These are phyloP conservation scores for Nipponia nippon DNA, from an alignment of 2,113 vertebrate species.

Conservation along the genomic window DNA sequence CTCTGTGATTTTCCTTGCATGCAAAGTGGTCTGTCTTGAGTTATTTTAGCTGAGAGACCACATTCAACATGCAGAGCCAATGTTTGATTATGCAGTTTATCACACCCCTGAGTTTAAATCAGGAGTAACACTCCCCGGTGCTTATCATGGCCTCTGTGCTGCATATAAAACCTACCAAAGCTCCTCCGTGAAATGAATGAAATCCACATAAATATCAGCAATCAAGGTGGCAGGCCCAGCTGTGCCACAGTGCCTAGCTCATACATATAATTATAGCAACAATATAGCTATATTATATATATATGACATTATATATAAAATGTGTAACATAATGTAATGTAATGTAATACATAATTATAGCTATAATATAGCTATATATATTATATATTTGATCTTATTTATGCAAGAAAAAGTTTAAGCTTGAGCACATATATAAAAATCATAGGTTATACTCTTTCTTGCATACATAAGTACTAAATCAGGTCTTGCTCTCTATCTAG, in stretches of 20 bases:
- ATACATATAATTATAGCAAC: not conserved
- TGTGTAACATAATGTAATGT: not conserved
- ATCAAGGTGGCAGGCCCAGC: not conserved
- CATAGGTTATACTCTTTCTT: not conserved
- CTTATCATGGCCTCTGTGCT: not conserved
- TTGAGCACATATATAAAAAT: not conserved
- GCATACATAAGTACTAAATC: not conserved
- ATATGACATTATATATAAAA: no score
- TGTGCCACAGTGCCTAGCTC: not conserved
- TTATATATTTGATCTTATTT: not conserved
- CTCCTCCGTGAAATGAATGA: not conserved
- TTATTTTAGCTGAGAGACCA: not conserved
- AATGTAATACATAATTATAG: not conserved
- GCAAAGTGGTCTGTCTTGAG: not conserved
- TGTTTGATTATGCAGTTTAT: constrained; percentile 24
- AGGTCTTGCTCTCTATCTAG: not conserved
- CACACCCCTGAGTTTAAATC: constrained; percentile 46
- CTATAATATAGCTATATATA: not conserved
- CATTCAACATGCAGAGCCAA: not conserved
- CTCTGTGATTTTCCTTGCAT: not conserved
- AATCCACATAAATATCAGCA: not conserved
- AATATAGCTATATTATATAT: not conserved
- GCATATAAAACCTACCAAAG: not conserved
- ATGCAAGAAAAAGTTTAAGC: not conserved
- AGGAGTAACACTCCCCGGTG: not conserved